These are phyloP conservation scores for Hydrocynus forskahlii DNA, from an alignment of 2,797 vertebrate species.

Conservation along the genomic window DNA sequence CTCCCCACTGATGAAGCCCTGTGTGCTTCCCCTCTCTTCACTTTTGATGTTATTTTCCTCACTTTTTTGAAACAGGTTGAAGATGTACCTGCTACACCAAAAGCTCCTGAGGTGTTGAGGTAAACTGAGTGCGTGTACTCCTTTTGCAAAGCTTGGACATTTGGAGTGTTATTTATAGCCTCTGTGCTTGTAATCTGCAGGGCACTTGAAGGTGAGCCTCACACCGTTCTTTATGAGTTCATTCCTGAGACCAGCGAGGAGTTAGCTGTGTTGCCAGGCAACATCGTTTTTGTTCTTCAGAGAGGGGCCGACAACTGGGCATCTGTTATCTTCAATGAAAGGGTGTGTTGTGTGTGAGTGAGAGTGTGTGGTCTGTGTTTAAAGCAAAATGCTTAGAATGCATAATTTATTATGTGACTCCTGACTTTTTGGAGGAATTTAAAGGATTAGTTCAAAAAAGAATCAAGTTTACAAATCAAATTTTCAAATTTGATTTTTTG, in stretches of 20 bases:
- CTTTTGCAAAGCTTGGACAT: background rate
- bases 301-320: slow-evolving; percentile 94
- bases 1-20: background rate
- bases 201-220: slow-evolving; percentile 89
- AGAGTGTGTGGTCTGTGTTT: background rate
- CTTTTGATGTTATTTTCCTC: background rate
- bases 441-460: background rate
- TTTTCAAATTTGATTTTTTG: no score
- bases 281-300: slow-evolving; percentile 93
- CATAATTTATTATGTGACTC: background rate
- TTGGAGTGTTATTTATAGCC: slow-evolving; percentile 1
- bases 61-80: slow-evolving; percentile 72
- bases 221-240: slow-evolving; percentile 91
- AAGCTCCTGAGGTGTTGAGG: slow-evolving; percentile 89
- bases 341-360: slow-evolving; percentile 75
- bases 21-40: background rate
- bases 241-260: slow-evolving; percentile 87
- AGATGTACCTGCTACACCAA: slow-evolving; percentile 81
- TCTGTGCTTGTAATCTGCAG: slow-evolving; percentile 68
- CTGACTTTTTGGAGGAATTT: background rate
- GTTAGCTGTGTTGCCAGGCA: slow-evolving; percentile 91
- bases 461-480: no score
- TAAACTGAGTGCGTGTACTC: slow-evolving; percentile 61
- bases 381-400: background rate
- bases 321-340: slow-evolving; percentile 92